Percentiles rank a stretch among this genome's conserved stretches.
Conservation (phyloP, 2,888 invertebrate species). For the Caenorhabditis drosophilae region DNA sequence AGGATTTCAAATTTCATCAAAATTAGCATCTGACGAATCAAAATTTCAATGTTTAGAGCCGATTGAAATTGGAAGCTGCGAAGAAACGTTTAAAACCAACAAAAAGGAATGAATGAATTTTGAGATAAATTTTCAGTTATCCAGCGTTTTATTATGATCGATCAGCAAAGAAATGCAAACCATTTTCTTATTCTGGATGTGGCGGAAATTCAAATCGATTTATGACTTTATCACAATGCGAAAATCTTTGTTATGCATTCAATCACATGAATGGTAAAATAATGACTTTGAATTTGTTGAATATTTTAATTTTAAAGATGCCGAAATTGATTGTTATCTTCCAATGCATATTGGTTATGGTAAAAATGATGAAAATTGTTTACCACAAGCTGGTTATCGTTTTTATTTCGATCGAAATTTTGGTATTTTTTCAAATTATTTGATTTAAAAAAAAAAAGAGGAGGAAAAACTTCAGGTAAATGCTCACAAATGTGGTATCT, state of each 20-base stretch:
- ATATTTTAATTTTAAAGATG: slow-evolving; percentile 18
- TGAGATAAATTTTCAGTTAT: slow-evolving; percentile 31
- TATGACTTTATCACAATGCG: slow-evolving; percentile 60
- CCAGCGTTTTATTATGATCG: slow-evolving; percentile 54
- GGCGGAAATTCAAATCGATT: slow-evolving; percentile 65
- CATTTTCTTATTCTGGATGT: slow-evolving; percentile 64
- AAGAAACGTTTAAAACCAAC: slow-evolving; percentile 41
- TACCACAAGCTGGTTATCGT: slow-evolving; percentile 56
- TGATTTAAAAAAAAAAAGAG: no score
- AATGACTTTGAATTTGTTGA: not conserved
- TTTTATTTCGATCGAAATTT: slow-evolving; percentile 63
- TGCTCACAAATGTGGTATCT: slow-evolving; percentile 66
- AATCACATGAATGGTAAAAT: slow-evolving; percentile 37
- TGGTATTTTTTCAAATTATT: slow-evolving; percentile 30
- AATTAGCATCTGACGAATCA: slow-evolving; percentile 33
- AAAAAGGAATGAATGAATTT: not conserved
- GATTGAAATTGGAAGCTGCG: slow-evolving; percentile 52
- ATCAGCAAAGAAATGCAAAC: slow-evolving; percentile 46
- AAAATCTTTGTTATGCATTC: slow-evolving; percentile 47
- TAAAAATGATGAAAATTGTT: slow-evolving; percentile 51
- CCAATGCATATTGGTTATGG: slow-evolving; percentile 63
- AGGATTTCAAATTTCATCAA: slow-evolving; percentile 40
- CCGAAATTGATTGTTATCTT: slow-evolving; percentile 59
- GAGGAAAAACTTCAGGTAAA: slow-evolving; percentile 45
- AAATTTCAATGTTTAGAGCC: slow-evolving; percentile 58